Conservation (phyloP, 2,888 invertebrate species). For the Hipparchia semele region DNA sequence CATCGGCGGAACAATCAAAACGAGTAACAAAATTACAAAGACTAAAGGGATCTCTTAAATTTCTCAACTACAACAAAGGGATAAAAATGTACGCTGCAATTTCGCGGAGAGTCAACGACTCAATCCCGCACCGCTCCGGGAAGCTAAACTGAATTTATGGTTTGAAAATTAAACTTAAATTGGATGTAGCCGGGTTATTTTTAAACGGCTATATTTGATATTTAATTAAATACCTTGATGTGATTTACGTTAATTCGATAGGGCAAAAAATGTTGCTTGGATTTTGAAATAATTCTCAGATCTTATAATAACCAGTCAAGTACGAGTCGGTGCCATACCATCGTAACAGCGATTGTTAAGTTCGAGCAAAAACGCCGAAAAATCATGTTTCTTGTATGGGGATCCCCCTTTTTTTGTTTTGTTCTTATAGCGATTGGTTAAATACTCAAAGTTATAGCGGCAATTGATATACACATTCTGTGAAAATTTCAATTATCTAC, state of each 20-base stretch:
- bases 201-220: constrained; percentile 70
- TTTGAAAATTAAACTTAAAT: constrained; percentile 81
- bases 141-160: constrained; percentile 80
- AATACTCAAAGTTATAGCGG: too few species aligned
- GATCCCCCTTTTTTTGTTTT: too few species aligned
- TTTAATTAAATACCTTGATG: constrained; percentile 47
- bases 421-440: too few species aligned
- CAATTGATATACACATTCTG: too few species aligned
- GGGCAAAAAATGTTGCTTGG: not conserved
- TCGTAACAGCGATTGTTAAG: too few species aligned
- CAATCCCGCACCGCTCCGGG: constrained; percentile 69
- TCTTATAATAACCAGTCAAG: too few species aligned
- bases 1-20: constrained; percentile 62
- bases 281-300: not conserved
- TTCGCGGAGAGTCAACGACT: constrained; percentile 65
- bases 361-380: too few species aligned
- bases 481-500: too few species aligned
- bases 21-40: constrained; percentile 66
- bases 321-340: too few species aligned
- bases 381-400: too few species aligned
- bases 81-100: constrained; percentile 77
- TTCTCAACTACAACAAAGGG: constrained; percentile 72
- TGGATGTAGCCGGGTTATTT: constrained; percentile 74
- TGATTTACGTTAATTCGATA: not conserved
- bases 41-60: constrained; percentile 66